A percentile compares a stretch with the other conserved stretches of the same genome.
These are phyloP conservation scores for Nasonia vitripennis DNA, from an alignment of 1,140 invertebrate genomes.

Conservation along the genomic window DNA sequence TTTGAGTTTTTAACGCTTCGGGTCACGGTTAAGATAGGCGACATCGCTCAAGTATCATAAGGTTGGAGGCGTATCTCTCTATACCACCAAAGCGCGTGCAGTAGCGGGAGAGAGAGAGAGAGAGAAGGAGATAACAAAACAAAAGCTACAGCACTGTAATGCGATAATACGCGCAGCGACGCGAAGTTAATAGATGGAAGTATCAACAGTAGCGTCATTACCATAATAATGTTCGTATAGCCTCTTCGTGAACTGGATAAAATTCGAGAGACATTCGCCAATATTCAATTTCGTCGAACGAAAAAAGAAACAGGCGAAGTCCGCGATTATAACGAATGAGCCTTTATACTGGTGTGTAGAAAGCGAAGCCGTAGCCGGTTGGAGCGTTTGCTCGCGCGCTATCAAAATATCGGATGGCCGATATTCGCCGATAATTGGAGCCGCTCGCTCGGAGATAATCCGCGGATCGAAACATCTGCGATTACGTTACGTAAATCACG, in stretches of 20 bases:
- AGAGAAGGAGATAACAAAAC: not conserved
- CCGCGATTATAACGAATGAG: not conserved
- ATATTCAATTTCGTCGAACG: constrained; percentile 51
- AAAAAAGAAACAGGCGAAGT: not conserved
- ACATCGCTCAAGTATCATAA: too few species aligned
- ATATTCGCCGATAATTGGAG: constrained; percentile 63
- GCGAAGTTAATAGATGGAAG: not conserved
- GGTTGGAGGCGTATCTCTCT: too few species aligned
- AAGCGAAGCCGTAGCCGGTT: not conserved
- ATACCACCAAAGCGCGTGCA: too few species aligned
- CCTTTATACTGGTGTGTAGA: not conserved
- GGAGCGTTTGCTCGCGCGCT: constrained; percentile 41
- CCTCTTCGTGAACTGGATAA: not conserved
- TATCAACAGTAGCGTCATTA: not conserved
- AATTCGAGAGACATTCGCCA: not conserved
- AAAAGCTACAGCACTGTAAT: not conserved
- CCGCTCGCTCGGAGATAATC: constrained; percentile 62
- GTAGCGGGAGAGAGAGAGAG: not conserved
- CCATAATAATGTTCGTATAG: not conserved
- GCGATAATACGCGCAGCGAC: too few species aligned
- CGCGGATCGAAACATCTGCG: constrained; percentile 59
- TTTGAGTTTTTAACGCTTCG: too few species aligned
- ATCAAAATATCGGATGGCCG: constrained; percentile 61
- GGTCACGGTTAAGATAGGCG: too few species aligned
- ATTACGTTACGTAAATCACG: constrained; percentile 58